These are phyloP conservation scores for Thymallus thymallus DNA, from an alignment of 2,113 vertebrate species.

Conservation along the genomic window DNA sequence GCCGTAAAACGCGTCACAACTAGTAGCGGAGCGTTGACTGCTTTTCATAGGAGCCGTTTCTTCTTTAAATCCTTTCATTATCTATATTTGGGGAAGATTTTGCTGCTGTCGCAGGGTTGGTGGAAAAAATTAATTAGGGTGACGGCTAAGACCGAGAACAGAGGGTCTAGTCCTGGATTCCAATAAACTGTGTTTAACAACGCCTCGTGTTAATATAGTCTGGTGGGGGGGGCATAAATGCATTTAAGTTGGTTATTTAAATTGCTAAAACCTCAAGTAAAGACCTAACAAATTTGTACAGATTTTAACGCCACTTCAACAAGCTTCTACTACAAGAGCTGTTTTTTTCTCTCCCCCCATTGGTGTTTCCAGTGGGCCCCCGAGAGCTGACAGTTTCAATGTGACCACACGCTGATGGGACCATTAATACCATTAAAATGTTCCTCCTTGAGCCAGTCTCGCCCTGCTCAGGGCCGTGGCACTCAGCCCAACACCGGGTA, in stretches of 20 bases:
- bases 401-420: constrained; percentile 32
- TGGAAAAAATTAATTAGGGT: constrained; percentile 30
- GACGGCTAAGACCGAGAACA: constrained; percentile 6
- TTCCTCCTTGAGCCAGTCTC: constrained; percentile 5
- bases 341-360: constrained; percentile 6
- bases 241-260: constrained; percentile 8
- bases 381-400: constrained; percentile 25
- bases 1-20: too few species aligned
- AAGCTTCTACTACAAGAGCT: background rate
- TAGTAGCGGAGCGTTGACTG: too few species aligned
- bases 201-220: constrained; percentile 8
- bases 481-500: too few species aligned
- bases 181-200: constrained; percentile 12
- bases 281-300: background rate
- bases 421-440: constrained; percentile 41
- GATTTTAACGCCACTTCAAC: background rate
- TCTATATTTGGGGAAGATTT: too few species aligned
- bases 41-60: too few species aligned
- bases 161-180: constrained; percentile 14
- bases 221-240: background rate
- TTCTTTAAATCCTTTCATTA: too few species aligned
- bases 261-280: constrained; percentile 5
- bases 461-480: background rate
- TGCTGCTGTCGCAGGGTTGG: too few species aligned
- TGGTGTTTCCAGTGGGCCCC: constrained; percentile 4